These are phyloP conservation scores for Phocides pigmalion DNA, from an alignment of 1,140 invertebrate species.

Conservation along the genomic window DNA sequence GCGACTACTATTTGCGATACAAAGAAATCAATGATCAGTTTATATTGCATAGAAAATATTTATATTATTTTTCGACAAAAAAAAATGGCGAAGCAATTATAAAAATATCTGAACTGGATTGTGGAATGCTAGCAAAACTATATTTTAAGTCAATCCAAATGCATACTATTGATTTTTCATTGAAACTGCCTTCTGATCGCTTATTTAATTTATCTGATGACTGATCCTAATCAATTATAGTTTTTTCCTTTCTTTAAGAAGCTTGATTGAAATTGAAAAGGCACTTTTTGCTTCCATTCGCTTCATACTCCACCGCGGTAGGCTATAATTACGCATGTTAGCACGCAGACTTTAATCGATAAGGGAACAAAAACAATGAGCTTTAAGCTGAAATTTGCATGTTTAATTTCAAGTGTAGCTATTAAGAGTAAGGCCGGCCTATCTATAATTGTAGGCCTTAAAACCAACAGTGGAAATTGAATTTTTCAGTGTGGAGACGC, in stretches of 20 bases:
- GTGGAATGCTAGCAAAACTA: too few species aligned
- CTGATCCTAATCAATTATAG: conserved; percentile 21
- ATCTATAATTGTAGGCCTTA: conserved; percentile 40
- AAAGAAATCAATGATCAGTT: too few species aligned
- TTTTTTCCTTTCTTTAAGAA: conserved; percentile 24
- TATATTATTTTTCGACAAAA: too few species aligned
- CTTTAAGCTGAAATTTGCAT: conserved; percentile 19
- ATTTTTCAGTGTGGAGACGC: conserved; percentile 33
- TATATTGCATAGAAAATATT: too few species aligned
- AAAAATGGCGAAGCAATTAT: too few species aligned
- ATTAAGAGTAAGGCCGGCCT: conserved; percentile 23
- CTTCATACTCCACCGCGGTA: conserved; percentile 1
- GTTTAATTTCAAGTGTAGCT: conserved; percentile 17
- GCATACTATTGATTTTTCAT: not conserved
- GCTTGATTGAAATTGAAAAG: conserved; percentile 33
- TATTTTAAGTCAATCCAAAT: not conserved
- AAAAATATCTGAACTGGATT: too few species aligned
- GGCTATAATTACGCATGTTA: conserved; percentile 24
- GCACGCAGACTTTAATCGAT: conserved; percentile 19
- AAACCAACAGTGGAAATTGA: conserved; percentile 77
- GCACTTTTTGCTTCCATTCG: conserved; percentile 26
- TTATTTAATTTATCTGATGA: conserved; percentile 28
- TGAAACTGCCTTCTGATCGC: not conserved
- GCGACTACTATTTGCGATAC: too few species aligned
- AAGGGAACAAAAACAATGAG: conserved; percentile 18